Evolutionary conservation across 1,140 invertebrate species (phyloP).

Genomic region (Alviniconcha marisindica): DNA sequence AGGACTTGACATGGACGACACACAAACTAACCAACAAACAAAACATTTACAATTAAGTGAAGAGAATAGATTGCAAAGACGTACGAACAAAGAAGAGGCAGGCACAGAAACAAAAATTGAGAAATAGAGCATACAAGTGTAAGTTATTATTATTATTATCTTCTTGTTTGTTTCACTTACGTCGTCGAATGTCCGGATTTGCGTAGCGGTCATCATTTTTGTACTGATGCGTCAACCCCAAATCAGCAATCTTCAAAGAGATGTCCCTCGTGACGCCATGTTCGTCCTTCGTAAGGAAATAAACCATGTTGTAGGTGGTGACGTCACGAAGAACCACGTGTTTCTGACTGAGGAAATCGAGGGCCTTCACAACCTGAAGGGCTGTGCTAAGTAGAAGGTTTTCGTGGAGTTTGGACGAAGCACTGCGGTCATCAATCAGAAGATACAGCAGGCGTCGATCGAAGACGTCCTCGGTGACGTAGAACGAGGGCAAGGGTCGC

Average conservation of each 20-base stretch:
- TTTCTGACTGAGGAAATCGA: not conserved
- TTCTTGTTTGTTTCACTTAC: too few species aligned
- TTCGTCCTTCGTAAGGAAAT: not conserved
- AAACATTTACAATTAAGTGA: too few species aligned
- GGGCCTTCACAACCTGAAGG: not conserved
- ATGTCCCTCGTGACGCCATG: not conserved
- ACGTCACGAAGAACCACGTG: not conserved
- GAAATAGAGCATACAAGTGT: too few species aligned
- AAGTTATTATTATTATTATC: too few species aligned
- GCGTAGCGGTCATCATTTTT: not conserved
- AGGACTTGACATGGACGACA: too few species aligned
- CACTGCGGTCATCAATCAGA: not conserved
- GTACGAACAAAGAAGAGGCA: too few species aligned
- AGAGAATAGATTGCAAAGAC: too few species aligned
- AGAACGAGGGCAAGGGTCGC: not conserved
- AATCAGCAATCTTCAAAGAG: not conserved
- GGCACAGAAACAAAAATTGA: too few species aligned
- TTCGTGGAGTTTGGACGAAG: not conserved
- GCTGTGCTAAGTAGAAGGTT: not conserved
- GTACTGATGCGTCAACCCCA: not conserved
- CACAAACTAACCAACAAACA: too few species aligned
- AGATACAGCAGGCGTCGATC: not conserved
- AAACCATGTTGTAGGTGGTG: conserved; percentile 26
- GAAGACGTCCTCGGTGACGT: conserved; percentile 1
- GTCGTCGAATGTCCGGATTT: not conserved